Evolutionary conservation across 1,140 invertebrate species (phyloP).

Genomic region (Tetranychus cinnabarinus): DNA sequence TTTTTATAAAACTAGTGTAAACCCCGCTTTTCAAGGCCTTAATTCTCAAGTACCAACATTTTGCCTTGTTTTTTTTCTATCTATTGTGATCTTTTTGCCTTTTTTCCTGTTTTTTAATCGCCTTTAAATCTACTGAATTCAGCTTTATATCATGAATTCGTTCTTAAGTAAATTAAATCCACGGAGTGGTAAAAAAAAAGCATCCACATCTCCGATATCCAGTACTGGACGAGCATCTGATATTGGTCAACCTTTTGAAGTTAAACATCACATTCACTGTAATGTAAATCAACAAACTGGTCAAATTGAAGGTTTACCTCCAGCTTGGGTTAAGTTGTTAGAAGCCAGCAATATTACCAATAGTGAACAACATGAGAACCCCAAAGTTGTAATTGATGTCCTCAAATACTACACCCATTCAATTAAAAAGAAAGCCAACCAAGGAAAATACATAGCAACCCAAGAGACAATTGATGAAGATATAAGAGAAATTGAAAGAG

Average conservation of each 20-base stretch:
- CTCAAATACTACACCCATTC: conserved; percentile 74
- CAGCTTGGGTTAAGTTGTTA: conserved; percentile 48
- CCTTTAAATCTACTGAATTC: too few relatives aligned
- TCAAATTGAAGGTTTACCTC: conserved; percentile 47
- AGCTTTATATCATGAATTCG: not conserved
- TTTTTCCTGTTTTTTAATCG: too few relatives aligned
- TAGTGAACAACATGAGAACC: conserved; percentile 70
- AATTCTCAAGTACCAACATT: too few relatives aligned
- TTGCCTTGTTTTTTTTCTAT: too few relatives aligned
- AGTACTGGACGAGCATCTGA: conserved; percentile 8
- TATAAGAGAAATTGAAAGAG: conserved; percentile 5
- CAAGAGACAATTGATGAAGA: conserved; percentile 22
- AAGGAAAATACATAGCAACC: conserved; percentile 47
- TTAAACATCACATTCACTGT: conserved; percentile 54
- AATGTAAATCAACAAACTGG: conserved; percentile 47
- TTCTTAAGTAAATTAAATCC: not conserved
- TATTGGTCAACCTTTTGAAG: conserved; percentile 19
- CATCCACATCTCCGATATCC: not conserved
- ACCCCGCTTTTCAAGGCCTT: too few relatives aligned
- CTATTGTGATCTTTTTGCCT: too few relatives aligned
- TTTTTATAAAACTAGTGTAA: too few relatives aligned
- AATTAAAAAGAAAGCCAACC: conserved; percentile 42
- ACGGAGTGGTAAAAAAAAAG: not conserved
- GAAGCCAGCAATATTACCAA: conserved; percentile 53
- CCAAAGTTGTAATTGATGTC: conserved; percentile 64